Evolutionary conservation across 1,140 invertebrate species (phyloP).

Genomic region (Magallana gigas): DNA sequence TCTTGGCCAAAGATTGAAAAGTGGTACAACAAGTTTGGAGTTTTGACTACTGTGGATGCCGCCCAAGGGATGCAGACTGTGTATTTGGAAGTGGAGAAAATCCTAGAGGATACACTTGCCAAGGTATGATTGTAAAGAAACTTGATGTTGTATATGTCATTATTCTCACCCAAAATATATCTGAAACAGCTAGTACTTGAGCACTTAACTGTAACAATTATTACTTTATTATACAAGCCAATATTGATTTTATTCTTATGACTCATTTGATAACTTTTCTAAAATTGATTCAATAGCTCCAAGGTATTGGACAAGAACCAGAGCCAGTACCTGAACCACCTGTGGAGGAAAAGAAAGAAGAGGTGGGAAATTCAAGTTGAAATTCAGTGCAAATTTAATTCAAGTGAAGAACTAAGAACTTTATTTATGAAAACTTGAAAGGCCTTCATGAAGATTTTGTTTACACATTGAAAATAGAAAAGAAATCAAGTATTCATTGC

Average conservation of each 20-base stretch:
- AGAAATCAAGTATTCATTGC: too few species aligned
- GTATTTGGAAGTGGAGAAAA: slow-evolving; percentile 75
- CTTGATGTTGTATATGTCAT: too few species aligned
- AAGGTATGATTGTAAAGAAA: slow-evolving; percentile 61
- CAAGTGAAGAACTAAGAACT: too few species aligned
- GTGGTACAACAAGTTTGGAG: slow-evolving; percentile 78
- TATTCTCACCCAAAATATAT: too few species aligned
- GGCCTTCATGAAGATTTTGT: too few species aligned
- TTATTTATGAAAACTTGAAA: too few species aligned
- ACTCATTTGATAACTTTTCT: not conserved
- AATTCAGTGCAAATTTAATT: too few species aligned
- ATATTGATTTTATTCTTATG: too few species aligned
- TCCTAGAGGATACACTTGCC: slow-evolving; percentile 75
- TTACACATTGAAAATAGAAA: too few species aligned
- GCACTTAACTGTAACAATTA: too few species aligned
- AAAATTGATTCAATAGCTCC: slow-evolving; percentile 55
- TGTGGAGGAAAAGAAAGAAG: slow-evolving; percentile 63
- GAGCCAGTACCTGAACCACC: slow-evolving; percentile 53
- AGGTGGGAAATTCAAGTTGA: slow-evolving; percentile 33
- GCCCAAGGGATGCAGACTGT: slow-evolving; percentile 65
- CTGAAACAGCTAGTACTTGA: too few species aligned
- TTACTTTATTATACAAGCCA: too few species aligned
- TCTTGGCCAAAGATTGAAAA: slow-evolving; percentile 78
- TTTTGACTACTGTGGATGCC: slow-evolving; percentile 73
- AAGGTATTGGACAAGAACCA: slow-evolving; percentile 64